Evolutionary conservation across 2,888 invertebrate genomes (phyloP).

Genomic region (Eupithecia insigniata): DNA sequence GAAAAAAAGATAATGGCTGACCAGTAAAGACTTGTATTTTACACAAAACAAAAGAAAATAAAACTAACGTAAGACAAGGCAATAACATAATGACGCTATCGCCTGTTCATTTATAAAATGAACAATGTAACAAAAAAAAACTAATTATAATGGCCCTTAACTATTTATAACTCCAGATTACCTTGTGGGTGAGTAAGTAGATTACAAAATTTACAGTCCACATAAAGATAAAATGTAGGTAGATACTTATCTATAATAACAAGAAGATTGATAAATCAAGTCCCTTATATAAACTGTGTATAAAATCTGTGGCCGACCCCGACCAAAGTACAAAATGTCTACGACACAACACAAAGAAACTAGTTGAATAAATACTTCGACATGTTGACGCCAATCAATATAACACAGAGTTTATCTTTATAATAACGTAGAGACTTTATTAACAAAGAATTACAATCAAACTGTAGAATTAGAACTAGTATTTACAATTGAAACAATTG

Average conservation of each 20-base stretch:
- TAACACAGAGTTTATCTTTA: not conserved
- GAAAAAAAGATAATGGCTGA: too few relatives aligned
- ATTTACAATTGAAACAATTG: too few relatives aligned
- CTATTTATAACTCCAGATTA: not conserved
- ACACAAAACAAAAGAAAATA: too few relatives aligned
- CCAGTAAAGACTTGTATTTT: too few relatives aligned
- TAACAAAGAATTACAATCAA: too few relatives aligned
- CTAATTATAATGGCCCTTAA: too few relatives aligned
- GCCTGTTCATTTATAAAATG: too few relatives aligned
- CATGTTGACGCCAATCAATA: not conserved
- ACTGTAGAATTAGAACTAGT: too few relatives aligned
- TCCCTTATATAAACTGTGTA: constrained; percentile 2
- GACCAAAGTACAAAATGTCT: constrained; percentile 24
- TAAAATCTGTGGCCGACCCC: constrained; percentile 22
- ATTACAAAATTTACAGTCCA: not conserved
- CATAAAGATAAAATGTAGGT: not conserved
- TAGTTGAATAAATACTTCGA: not conserved
- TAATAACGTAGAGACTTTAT: too few relatives aligned
- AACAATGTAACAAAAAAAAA: too few relatives aligned
- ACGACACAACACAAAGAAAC: not conserved
- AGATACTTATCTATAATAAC: not conserved
- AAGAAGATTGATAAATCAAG: constrained; percentile 1
- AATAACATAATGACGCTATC: too few relatives aligned
- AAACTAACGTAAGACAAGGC: too few relatives aligned
- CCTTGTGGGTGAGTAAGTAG: not conserved